Base-by-base conservation (phyloP, 2,797 vertebrate species). In the Sebastes goodei region DNA sequence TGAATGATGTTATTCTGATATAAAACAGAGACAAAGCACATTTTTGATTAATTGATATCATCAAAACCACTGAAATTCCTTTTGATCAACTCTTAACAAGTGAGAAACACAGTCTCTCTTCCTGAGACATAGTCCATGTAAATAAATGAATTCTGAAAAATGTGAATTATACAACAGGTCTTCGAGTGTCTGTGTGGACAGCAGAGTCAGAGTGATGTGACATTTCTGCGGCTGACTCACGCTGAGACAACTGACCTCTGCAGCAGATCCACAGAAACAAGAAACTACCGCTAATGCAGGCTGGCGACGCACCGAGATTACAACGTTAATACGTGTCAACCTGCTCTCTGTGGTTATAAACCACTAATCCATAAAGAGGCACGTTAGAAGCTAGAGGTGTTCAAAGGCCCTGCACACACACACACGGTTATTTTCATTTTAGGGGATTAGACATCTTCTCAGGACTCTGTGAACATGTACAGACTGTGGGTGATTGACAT, bases 221-320 rank as follows among this genome's bases (percentile, higher is more conserved):
- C 81, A 52, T 57, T 60, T 72, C 33, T 65, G 69, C 15, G 2
- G 52, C 72, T 49, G 83, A 87, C 20, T 81, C 30, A 66, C 23
- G 2, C 60, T 15, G 66, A 84, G 60, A 72, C 32, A 64, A 53
- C 33, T 14, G 46, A 17, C 76, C 21, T 46, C 25, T 66, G 7
- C 29, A 55, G 67, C 32, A 14, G 27, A 68, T n/a, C 67, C 20
- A 21, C 65, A 61, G 3, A 32, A 5, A 23, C 5, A 12, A 33
- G 3, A 66, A 84, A 55, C 32, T 4, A 21, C 72, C 15, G 27
- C 83, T 76, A 67, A 79, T 53, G 55, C 70, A 53, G 74, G 49
- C 75, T 72, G 84, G 78, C 21, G 5, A 80, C 35, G 9, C 49
- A 68, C 42, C 49, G 15, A 56, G 63, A 82, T 82, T 64, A 89